phyloP scores from a whole-genome alignment of 2,888 invertebrate species.

The Saturnia pavonia region DNA sequence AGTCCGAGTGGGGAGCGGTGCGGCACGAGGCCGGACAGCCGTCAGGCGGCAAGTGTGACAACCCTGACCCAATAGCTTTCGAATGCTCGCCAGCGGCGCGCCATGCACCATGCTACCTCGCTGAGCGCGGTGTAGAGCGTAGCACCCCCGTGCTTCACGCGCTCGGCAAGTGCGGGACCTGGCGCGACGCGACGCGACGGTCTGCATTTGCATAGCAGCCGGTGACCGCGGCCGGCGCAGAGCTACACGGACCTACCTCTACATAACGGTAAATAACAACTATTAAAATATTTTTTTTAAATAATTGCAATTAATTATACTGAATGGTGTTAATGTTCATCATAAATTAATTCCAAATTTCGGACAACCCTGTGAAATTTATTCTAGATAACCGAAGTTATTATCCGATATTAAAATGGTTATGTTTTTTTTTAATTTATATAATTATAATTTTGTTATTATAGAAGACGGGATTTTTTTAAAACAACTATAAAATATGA shows the following conservation, averaged over 20 bases:
- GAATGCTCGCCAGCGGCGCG: conserved; percentile 28
- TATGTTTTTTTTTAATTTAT: no score
- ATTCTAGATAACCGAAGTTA: background rate
- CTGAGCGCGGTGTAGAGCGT: conserved; percentile 22
- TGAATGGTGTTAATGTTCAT: background rate
- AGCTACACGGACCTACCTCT: background rate
- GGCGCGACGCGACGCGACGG: background rate
- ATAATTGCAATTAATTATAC: background rate
- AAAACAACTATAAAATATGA: no score
- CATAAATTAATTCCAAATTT: background rate
- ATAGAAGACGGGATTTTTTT: no score
- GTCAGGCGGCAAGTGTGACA: conserved; percentile 16
- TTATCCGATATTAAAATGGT: background rate
- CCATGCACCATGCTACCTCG: background rate
- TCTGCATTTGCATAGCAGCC: background rate
- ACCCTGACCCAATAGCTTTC: conserved; percentile 44
- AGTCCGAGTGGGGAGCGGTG: background rate
- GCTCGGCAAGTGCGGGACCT: background rate
- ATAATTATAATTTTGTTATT: no score
- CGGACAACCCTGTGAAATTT: background rate
- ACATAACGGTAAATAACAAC: background rate
- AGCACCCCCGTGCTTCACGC: conserved; percentile 22
- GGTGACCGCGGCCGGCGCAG: background rate
- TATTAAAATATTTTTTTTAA: background rate
- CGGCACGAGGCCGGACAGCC: no score